These are phyloP conservation scores for Thinocorus orbignyianus DNA, from an alignment of 2,113 vertebrate genomes.

Conservation along the genomic window DNA sequence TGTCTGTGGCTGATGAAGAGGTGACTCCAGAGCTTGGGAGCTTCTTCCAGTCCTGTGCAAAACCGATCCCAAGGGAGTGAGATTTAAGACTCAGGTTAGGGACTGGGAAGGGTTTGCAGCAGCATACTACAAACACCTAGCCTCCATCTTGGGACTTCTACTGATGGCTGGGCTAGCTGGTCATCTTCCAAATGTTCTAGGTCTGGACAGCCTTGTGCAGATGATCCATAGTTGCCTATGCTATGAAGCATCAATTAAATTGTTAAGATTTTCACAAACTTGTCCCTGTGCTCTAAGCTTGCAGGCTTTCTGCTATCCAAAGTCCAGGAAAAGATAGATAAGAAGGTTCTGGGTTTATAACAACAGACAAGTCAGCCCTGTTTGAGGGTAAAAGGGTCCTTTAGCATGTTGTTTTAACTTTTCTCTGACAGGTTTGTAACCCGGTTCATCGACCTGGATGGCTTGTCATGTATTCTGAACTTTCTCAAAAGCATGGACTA, in stretches of 20 bases:
- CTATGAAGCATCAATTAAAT: background rate
- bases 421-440: constrained; percentile 89
- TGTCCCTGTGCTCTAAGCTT: background rate
- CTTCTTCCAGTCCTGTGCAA: background rate
- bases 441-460: constrained; percentile 96
- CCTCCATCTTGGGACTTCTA: background rate
- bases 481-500: constrained; percentile 99
- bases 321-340: background rate
- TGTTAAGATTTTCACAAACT: background rate
- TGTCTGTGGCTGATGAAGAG: background rate
- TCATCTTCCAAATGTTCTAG: background rate
- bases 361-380: background rate
- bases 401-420: background rate
- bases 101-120: background rate
- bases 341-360: background rate
- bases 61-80: background rate
- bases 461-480: constrained; percentile 94
- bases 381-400: background rate
- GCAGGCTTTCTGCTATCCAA: background rate
- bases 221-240: background rate
- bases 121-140: background rate
- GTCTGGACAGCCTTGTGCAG: background rate
- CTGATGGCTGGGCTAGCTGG: background rate
- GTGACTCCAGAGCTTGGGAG: background rate
- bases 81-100: background rate